Base-by-base conservation (phyloP, 2,888 invertebrate species). In the Vandiemenella viatica region DNA sequence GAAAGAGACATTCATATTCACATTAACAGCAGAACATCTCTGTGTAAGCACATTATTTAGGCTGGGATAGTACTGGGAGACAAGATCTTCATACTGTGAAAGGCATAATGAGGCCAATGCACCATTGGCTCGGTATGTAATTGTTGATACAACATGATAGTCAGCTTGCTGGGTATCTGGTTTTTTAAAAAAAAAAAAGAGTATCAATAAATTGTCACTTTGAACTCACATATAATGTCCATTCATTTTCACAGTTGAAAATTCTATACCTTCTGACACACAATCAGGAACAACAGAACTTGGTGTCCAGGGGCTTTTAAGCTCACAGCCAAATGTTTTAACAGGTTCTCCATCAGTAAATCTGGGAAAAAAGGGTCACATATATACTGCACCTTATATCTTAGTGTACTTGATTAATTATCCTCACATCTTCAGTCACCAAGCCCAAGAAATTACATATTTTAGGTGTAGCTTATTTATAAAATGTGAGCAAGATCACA, bases 1-100 rank as follows among this genome's bases (percentile, higher is more conserved):
- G 59, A 93, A 87, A 0, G 90, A 83, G 0, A 95, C 93, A 61
- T 91, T 92, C 74, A 93, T 91, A 62, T 90, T 87, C 0, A 93
- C 90, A 60, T 91, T 92, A 43, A 92, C 88, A 4, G 90, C 90
- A 0, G 93, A 93, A 65, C 95, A 96, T 57, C 92, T 79, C 62
- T 90, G 87, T 0, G 91, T 88, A 13, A 96, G 70, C 52, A 90
- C 74, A 50, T 74, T 77, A 59, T 92, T 91, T 3, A 96, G 70
- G 40, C 80, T 78, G 21, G 70, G 67, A 58, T 89, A 89, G 60
- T 87, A 85, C 61, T 90, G 87, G 0, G 84, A 72, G 53, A 88
- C 71, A 13, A 87, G 70, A 55, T 89, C 88, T 57, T 84, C 83
- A 63, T 92, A 92, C 62, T 90, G 87, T 2, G 79, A 78, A 46